These are phyloP conservation scores for Echinarachnius parma DNA, from an alignment of 53 echinoderm and acorn worm genomes.

Conservation along the genomic window DNA sequence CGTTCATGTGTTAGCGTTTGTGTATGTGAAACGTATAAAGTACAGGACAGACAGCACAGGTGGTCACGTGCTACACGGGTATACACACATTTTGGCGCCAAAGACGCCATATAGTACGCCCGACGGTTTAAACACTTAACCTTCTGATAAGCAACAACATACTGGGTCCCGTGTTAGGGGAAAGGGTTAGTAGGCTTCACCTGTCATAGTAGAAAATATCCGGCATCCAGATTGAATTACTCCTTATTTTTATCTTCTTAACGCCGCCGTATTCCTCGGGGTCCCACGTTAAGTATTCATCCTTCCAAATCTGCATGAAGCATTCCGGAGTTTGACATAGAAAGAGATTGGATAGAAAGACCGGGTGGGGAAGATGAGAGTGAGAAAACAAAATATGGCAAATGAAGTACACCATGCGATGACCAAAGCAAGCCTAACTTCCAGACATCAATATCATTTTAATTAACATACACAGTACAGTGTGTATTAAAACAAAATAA, in stretches of 20 bases:
- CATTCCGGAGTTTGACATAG: conserved; percentile 1
- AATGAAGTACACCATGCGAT: conserved; percentile 37
- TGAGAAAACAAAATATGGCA: background rate
- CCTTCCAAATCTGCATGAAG: conserved; percentile 73
- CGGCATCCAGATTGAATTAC: conserved; percentile 81
- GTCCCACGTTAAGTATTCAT: conserved; percentile 94
- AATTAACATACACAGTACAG: no score
- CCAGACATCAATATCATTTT: no score
- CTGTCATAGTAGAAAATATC: conserved; percentile 97
- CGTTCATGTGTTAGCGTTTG: no score
- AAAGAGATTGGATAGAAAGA: conserved; percentile 8
- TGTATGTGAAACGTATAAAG: no score
- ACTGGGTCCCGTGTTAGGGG: background rate
- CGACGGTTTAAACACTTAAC: no score
- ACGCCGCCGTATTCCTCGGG: conserved; percentile 81
- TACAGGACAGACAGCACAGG: no score
- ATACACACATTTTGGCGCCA: no score
- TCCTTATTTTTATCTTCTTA: conserved; percentile 72
- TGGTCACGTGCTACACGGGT: no score
- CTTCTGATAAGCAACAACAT: no score
- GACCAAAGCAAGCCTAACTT: conserved; percentile 19
- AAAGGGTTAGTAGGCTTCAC: conserved; percentile 37
- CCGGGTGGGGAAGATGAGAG: conserved; percentile 6
- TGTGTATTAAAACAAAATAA: no score
- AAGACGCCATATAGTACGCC: no score